Percentiles rank a stretch among this genome's conserved stretches.
These are phyloP conservation scores for Galaxea fascicularis DNA, from an alignment of 92 coral and sea anemone genomes.

Conservation along the genomic window DNA sequence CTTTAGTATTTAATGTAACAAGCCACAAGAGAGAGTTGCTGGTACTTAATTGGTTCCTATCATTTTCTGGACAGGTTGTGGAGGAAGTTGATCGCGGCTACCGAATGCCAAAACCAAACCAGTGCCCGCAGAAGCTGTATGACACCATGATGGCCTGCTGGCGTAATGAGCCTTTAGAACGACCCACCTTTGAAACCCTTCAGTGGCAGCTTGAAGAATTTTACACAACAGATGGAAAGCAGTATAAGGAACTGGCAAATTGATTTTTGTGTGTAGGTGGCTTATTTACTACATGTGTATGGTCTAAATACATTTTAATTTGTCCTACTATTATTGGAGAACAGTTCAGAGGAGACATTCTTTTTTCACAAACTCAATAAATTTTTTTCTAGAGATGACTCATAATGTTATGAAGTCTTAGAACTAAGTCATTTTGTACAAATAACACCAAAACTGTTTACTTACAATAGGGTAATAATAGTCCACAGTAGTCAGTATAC, in stretches of 20 bases:
- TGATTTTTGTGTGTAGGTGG: background rate
- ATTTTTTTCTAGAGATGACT: no score
- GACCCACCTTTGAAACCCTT: slow-evolving; percentile 97
- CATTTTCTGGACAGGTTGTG: slow-evolving; percentile 63
- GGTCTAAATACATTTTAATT: background rate
- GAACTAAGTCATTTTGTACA: no score
- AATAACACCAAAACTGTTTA: no score
- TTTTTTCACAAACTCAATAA: no score
- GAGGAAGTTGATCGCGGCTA: slow-evolving; percentile 92
- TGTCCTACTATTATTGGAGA: no score
- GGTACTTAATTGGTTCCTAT: background rate
- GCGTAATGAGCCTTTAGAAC: slow-evolving; percentile 73
- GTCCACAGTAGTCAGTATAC: no score
- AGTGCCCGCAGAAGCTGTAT: slow-evolving; percentile 84
- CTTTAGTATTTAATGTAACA: no score
- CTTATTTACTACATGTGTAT: background rate
- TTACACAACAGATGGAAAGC: slow-evolving; percentile 79
- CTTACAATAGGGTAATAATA: no score
- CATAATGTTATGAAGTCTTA: no score
- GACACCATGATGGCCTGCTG: slow-evolving; percentile 90
- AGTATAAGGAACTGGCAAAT: slow-evolving; percentile 82
- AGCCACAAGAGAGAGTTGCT: background rate
- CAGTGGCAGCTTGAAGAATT: slow-evolving; percentile 95
- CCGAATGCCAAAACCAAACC: slow-evolving; percentile 92
- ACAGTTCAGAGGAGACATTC: no score